Evolutionary conservation across 2,797 vertebrate species (phyloP).

Genomic region (Adelosebastes latens): DNA sequence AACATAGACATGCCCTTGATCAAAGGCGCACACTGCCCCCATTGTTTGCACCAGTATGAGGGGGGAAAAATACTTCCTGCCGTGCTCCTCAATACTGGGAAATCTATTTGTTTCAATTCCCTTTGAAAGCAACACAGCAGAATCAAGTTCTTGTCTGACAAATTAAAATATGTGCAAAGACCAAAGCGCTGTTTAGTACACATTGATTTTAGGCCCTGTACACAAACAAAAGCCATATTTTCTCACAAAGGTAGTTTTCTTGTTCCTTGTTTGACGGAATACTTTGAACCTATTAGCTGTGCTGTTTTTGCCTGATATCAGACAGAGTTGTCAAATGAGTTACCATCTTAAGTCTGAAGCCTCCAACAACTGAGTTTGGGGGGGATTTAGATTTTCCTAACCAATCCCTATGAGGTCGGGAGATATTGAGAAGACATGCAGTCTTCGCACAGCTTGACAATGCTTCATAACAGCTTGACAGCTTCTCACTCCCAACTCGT

Average conservation of each 20-base stretch:
- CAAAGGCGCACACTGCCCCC: slow-evolving; percentile 65
- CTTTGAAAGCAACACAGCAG: slow-evolving; percentile 62
- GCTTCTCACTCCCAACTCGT: too few species aligned
- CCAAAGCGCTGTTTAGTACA: slow-evolving; percentile 71
- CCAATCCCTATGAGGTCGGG: too few species aligned
- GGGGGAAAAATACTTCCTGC: slow-evolving; percentile 33
- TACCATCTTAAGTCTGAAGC: background rate
- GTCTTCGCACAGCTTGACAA: too few species aligned
- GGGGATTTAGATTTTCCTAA: too few species aligned
- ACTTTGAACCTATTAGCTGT: slow-evolving; percentile 60
- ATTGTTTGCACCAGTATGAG: slow-evolving; percentile 55
- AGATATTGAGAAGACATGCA: too few species aligned
- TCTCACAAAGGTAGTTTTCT: slow-evolving; percentile 55
- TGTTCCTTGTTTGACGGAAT: slow-evolving; percentile 48
- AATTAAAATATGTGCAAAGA: slow-evolving; percentile 71
- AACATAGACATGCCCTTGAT: slow-evolving; percentile 70
- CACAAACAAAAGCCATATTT: slow-evolving; percentile 59
- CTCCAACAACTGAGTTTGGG: too few species aligned
- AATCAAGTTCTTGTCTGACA: slow-evolving; percentile 69
- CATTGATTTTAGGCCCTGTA: slow-evolving; percentile 55
- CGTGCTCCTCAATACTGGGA: slow-evolving; percentile 29
- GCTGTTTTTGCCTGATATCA: background rate
- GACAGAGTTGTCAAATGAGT: background rate
- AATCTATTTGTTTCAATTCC: slow-evolving; percentile 62
- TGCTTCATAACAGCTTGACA: too few species aligned